phyloP scores from a whole-genome alignment of 2,113 vertebrate genomes.

The Myotis lucifugus region DNA sequence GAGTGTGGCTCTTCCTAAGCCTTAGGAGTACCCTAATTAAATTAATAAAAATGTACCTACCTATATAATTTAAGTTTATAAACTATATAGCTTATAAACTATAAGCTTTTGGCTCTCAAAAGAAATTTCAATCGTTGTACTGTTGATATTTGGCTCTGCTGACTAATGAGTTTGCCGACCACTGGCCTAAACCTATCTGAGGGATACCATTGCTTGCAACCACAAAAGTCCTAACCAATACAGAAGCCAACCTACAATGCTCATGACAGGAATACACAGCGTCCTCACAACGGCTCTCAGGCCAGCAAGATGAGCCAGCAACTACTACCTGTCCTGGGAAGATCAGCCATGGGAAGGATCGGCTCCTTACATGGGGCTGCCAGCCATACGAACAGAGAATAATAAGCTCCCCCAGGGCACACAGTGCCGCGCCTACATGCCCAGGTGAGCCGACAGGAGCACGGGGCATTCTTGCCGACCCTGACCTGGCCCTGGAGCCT shows the following conservation, averaged over 20 bases:
- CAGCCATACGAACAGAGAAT: neutral
- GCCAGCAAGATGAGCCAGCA: neutral
- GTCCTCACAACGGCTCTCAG: neutral
- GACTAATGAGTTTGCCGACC: too few species aligned
- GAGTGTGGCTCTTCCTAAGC: too few species aligned
- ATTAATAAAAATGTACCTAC: too few species aligned
- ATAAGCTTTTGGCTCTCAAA: too few species aligned
- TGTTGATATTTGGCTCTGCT: too few species aligned
- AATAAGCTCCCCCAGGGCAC: neutral
- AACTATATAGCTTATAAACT: too few species aligned
- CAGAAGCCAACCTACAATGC: neutral
- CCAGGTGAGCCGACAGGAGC: neutral
- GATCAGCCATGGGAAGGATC: neutral
- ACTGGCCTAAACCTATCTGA: neutral
- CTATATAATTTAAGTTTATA: too few species aligned
- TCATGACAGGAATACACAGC: neutral
- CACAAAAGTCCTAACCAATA: neutral
- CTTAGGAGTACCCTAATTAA: too few species aligned
- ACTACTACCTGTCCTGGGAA: neutral
- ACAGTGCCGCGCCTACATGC: rapidly evolving
- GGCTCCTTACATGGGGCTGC: neutral
- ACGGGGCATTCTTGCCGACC: neutral
- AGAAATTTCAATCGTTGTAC: too few species aligned
- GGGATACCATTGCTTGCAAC: neutral
- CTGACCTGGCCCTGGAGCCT: neutral